Percentiles rank a stretch among this genome's conserved stretches.
Conservation (phyloP, 2,113 vertebrate species). For the Helogale parvula region DNA sequence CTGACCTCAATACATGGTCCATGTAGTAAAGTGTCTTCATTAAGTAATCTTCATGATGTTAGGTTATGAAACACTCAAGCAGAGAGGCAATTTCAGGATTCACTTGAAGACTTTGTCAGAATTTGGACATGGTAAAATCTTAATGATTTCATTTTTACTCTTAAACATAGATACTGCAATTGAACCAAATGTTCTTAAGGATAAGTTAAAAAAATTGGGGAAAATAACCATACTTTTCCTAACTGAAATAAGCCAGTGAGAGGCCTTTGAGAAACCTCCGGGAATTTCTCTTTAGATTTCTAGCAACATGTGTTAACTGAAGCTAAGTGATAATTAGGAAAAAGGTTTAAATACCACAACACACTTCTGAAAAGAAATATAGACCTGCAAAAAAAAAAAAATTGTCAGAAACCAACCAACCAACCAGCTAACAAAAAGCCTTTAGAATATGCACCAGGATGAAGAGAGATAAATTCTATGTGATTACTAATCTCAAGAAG, state of each 20-base stretch:
- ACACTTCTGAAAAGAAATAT: slow-evolving; percentile 3
- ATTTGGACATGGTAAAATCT: background rate
- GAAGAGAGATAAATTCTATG: background rate
- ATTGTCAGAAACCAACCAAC: background rate
- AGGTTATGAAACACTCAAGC: background rate
- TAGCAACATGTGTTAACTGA: background rate
- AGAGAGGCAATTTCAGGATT: background rate
- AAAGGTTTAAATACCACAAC: background rate
- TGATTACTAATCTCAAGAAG: background rate
- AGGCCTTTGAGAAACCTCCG: background rate
- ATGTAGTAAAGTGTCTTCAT: background rate
- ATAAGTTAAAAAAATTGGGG: background rate
- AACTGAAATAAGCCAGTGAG: background rate
- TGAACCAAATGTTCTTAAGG: background rate
- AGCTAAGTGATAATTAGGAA: background rate
- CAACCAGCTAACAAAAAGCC: background rate
- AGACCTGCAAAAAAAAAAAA: background rate
- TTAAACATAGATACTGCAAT: background rate
- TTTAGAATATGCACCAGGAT: background rate
- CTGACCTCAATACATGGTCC: background rate
- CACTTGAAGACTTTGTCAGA: background rate
- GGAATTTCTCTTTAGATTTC: background rate
- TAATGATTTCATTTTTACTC: background rate
- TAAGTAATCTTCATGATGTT: background rate
- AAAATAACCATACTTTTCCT: background rate